Evolutionary conservation across 92 coral and sea anemone species (phyloP), one percentile per base, ranked within the genome.

Genomic region (Palythoa grandis): DNA sequence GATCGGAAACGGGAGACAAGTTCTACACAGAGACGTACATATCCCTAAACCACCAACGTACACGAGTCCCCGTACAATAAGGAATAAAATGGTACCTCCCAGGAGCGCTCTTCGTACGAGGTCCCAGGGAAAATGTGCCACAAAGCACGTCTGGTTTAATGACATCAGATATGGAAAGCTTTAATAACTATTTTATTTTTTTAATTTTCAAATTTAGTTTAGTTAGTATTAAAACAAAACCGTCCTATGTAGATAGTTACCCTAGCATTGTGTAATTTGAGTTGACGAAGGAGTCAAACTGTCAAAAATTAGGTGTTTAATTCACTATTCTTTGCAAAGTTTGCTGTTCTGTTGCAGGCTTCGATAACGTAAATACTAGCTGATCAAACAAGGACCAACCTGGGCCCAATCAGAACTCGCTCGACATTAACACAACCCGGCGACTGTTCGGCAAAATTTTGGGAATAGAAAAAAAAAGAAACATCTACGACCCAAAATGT

Each of bases 141-240:
- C 60, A 48, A 80, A 80, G 58, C 85, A 80, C 65, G 85, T 80
- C 47, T 80, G 85, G 85, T 80, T 80, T 67, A n/a, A 80, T 57
- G 85, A 80, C 23, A 48, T 80, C 60, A 80, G 66, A 70, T 80
- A 65, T 80, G 74, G 74, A 15, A 80, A 80, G 47, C 7, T 65
- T 43, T 80, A 29, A 63, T 20, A 15, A 63, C 5, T 20, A 48
- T 67, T 47, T 22, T 58, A 68, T 12, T 61, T 79, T 63, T 9
- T 13, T 43, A 40, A 17, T 65, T 79, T 63, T 22, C 20, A 13
- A 20, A 12, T 69, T 67, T 65, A 57, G 16, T 35, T 57, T 77
- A 77, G 84, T 10, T 79, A 65, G 84, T 58, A 5, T 47, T 2
- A 23, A 40, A 77, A 53, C 35, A 54, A 24, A 39, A 43, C 50